Conservation (phyloP, 2,113 vertebrate species). For the Leucopsar rothschildi region DNA sequence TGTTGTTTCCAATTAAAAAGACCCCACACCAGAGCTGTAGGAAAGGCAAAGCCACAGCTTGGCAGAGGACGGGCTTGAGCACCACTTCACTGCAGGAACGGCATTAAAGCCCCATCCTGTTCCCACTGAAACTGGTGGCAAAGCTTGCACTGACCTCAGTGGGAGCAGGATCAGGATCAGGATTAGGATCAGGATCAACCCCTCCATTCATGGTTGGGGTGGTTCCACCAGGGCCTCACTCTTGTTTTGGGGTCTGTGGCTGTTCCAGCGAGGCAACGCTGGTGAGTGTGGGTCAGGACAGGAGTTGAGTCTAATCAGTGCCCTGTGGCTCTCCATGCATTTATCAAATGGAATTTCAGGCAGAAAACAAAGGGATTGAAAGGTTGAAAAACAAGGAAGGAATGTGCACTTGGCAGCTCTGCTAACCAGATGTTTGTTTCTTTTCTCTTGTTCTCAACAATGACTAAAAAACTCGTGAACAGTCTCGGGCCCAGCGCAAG, state of each 20-base stretch:
- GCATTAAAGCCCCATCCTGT: not conserved
- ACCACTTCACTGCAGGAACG: not conserved
- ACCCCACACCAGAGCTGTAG: not conserved
- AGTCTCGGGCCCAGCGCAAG: not conserved
- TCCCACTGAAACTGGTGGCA: conserved; percentile 1
- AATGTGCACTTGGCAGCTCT: conserved; percentile 61
- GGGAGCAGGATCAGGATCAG: not conserved
- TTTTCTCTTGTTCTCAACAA: conserved; percentile 38
- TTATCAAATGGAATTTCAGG: conserved; percentile 55
- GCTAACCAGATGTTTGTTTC: conserved; percentile 67
- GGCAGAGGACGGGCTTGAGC: not conserved
- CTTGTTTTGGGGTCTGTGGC: not conserved
- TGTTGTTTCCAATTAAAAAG: not conserved
- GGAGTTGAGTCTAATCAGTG: conserved; percentile 1
- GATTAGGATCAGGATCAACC: not conserved
- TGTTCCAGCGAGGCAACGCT: not conserved
- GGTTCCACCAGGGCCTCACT: not conserved
- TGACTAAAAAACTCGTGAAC: conserved; percentile 61
- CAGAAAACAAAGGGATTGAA: conserved; percentile 56
- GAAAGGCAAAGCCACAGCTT: not conserved
- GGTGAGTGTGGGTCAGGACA: not conserved
- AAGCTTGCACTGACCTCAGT: not conserved
- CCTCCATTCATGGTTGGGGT: not conserved
- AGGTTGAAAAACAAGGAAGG: conserved; percentile 62
- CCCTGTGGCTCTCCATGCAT: not conserved